These are phyloP conservation scores for Dendrolimus kikuchii DNA, from an alignment of 1,140 invertebrate genomes.

Conservation along the genomic window DNA sequence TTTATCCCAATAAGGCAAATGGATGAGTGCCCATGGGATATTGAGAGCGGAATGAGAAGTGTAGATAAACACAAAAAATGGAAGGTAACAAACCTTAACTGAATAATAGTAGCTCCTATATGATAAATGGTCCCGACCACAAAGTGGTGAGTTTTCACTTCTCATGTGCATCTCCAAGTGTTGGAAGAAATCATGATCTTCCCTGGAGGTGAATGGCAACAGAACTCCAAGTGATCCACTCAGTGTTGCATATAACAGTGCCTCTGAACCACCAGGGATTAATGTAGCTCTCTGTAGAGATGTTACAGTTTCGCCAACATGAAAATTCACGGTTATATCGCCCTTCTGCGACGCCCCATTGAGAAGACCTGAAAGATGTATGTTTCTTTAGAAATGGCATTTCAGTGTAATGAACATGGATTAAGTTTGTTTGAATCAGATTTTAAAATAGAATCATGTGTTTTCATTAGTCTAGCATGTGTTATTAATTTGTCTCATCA, in stretches of 20 bases:
- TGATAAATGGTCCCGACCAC: slow-evolving; percentile 97
- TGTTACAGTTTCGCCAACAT: slow-evolving; percentile 95
- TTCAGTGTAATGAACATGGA: background rate
- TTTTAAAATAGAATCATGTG: slow-evolving; percentile 50
- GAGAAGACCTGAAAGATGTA: slow-evolving; percentile 76
- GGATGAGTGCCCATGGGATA: no score
- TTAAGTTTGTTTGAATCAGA: slow-evolving; percentile 29
- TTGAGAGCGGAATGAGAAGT: no score
- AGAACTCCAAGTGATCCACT: slow-evolving; percentile 97
- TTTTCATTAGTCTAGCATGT: slow-evolving; percentile 72
- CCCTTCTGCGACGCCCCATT: slow-evolving; percentile 99
- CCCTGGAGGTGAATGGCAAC: slow-evolving; percentile 97
- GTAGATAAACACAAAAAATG: no score
- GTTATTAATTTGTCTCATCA: slow-evolving; percentile 53
- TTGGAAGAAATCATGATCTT: slow-evolving; percentile 99
- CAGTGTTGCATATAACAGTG: slow-evolving; percentile 95
- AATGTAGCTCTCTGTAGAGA: slow-evolving; percentile 95
- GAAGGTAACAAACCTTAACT: slow-evolving; percentile 82
- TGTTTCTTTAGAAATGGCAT: background rate
- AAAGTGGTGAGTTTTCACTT: slow-evolving; percentile 95
- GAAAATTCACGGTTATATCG: slow-evolving; percentile 93
- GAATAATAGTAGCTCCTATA: slow-evolving; percentile 98
- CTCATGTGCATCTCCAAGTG: slow-evolving; percentile 99
- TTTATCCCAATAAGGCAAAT: no score
- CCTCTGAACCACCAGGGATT: slow-evolving; percentile 97